Conservation (phyloP, 2,113 vertebrate genomes). For the Danio rerio region DNA sequence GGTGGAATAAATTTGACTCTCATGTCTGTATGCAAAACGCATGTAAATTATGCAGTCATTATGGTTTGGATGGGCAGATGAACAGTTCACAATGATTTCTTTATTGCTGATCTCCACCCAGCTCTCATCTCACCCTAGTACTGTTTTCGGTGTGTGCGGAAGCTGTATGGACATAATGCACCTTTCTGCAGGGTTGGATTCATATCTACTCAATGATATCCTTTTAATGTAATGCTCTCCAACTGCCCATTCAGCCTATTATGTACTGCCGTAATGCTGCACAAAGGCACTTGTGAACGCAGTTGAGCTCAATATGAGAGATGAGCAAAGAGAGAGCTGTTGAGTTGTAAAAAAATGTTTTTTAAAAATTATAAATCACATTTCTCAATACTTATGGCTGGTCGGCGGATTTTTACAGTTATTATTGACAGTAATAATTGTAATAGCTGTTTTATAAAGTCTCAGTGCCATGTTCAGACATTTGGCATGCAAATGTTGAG, state of each 20-base stretch:
- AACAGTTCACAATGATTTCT: neutral
- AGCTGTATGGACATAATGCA: constrained; percentile 6
- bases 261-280: constrained; percentile 5
- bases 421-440: no score
- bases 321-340: neutral
- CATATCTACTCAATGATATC: constrained; percentile 19
- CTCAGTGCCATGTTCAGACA: no score
- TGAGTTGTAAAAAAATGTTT: neutral
- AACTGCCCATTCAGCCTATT: constrained; percentile 24
- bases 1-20: no score
- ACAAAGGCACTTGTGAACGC: constrained; percentile 26
- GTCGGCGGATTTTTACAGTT: no score
- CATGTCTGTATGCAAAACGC: no score
- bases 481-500: no score
- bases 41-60: neutral
- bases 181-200: neutral
- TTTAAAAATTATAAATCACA: no score
- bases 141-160: neutral
- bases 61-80: neutral
- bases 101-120: constrained; percentile 16
- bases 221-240: constrained; percentile 15
- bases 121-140: neutral
- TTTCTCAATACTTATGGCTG: no score
- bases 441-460: no score
- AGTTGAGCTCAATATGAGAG: constrained; percentile 4